Evolutionary conservation across 1,140 invertebrate genomes (phyloP).

Genomic region (Mya arenaria): DNA sequence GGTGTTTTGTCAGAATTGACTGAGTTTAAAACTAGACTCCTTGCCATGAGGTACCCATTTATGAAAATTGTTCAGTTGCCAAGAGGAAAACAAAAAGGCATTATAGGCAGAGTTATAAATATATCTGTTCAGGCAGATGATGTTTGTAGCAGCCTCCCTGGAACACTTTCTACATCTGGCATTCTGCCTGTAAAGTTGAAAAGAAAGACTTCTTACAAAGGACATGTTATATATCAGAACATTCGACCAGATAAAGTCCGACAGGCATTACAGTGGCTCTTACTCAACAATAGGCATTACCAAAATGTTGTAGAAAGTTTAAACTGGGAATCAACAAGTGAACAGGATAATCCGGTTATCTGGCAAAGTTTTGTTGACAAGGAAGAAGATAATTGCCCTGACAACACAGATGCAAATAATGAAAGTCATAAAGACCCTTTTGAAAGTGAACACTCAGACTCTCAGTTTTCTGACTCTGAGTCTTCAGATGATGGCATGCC

Average conservation of each 20-base stretch:
- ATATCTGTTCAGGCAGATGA: slow-evolving; percentile 32
- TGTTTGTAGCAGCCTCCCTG: slow-evolving; percentile 35
- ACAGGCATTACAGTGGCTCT: slow-evolving; percentile 12
- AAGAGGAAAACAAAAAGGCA: neutral
- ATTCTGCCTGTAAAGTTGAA: slow-evolving; percentile 52
- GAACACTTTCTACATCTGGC: slow-evolving; percentile 17
- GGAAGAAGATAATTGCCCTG: neutral
- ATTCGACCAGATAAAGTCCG: slow-evolving; percentile 25
- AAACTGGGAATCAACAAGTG: neutral
- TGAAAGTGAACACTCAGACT: neutral
- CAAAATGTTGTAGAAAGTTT: slow-evolving; percentile 22
- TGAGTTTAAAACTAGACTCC: slow-evolving; percentile 25
- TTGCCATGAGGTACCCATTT: slow-evolving; percentile 13
- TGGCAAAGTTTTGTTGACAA: neutral
- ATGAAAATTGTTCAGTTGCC: slow-evolving; percentile 24
- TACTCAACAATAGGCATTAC: slow-evolving; percentile 29
- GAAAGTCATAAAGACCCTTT: neutral
- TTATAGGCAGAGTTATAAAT: slow-evolving; percentile 35
- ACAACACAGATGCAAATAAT: neutral
- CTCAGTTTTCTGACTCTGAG: slow-evolving; percentile 4
- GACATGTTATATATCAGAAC: slow-evolving; percentile 31
- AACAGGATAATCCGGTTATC: slow-evolving; percentile 1
- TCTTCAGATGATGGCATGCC: slow-evolving; percentile 2
- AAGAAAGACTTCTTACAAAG: slow-evolving; percentile 40
- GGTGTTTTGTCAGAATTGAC: slow-evolving; percentile 18